Evolutionary conservation across 2,113 vertebrate genomes (phyloP).

Genomic region (Leiothrix lutea): DNA sequence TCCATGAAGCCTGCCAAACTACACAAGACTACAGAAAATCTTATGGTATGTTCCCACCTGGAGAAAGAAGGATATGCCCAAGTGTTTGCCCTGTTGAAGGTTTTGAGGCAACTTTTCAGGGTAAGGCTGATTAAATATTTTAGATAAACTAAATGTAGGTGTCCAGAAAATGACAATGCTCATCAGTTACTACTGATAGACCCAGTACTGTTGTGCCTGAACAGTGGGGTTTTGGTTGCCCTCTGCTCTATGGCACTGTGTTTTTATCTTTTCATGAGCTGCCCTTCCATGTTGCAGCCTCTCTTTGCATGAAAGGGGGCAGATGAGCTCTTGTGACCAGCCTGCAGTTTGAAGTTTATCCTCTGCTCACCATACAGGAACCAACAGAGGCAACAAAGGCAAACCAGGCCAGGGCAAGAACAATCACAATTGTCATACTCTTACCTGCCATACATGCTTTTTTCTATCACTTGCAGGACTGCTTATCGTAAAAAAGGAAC

Average conservation of each 20-base stretch:
- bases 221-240: neutral
- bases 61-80: neutral
- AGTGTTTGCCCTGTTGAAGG: neutral
- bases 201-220: neutral
- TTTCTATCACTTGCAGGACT: neutral
- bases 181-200: neutral
- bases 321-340: neutral
- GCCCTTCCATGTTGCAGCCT: neutral
- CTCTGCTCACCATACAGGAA: neutral
- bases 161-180: neutral
- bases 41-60: neutral
- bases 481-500: neutral
- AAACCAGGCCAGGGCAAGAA: neutral
- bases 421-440: neutral
- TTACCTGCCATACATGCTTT: neutral
- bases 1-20: neutral
- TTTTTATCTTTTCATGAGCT: neutral
- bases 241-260: neutral
- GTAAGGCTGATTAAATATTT: neutral
- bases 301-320: accelerated
- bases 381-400: accelerated
- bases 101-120: neutral
- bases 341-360: neutral
- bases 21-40: neutral
- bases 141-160: neutral